A percentile compares a stretch with the other conserved stretches of the same genome.
phyloP scores from a whole-genome alignment of 2,113 vertebrate species.

The Poecile atricapillus region DNA sequence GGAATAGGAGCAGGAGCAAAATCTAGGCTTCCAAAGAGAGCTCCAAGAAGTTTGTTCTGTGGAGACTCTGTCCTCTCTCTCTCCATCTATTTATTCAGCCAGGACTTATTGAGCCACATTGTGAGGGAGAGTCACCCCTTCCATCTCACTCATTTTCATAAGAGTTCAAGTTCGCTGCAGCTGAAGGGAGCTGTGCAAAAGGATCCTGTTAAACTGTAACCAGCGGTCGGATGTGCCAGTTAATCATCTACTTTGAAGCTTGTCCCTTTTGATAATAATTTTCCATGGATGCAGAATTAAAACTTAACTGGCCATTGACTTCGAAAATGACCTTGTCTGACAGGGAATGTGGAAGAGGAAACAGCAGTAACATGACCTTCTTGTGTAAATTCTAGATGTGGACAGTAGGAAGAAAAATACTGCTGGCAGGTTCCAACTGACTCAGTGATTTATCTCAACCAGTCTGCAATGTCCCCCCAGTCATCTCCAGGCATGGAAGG shows the following conservation, averaged over 20 bases:
- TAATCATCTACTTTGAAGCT: slow-evolving; percentile 52
- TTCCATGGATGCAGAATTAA: slow-evolving; percentile 54
- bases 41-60: not conserved
- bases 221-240: slow-evolving; percentile 36
- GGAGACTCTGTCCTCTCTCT: not conserved
- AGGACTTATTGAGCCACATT: not conserved
- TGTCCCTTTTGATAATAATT: slow-evolving; percentile 59
- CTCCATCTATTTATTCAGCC: not conserved
- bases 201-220: slow-evolving; percentile 41
- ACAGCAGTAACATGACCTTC: slow-evolving; percentile 34
- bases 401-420: not conserved
- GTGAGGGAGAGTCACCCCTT: not conserved
- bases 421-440: not conserved
- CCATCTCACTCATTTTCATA: not conserved
- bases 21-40: not conserved
- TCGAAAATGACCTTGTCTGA: slow-evolving; percentile 63
- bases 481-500: not conserved
- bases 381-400: not conserved
- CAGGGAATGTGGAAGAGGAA: slow-evolving; percentile 49
- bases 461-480: accelerated
- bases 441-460: not conserved
- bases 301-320: slow-evolving; percentile 43
- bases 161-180: not conserved
- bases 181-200: slow-evolving; percentile 10
- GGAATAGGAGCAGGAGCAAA: not conserved